Percentiles rank a stretch among this genome's conserved stretches.
Conservation (phyloP, 2,888 invertebrate species). For the Bellardia pandia region DNA sequence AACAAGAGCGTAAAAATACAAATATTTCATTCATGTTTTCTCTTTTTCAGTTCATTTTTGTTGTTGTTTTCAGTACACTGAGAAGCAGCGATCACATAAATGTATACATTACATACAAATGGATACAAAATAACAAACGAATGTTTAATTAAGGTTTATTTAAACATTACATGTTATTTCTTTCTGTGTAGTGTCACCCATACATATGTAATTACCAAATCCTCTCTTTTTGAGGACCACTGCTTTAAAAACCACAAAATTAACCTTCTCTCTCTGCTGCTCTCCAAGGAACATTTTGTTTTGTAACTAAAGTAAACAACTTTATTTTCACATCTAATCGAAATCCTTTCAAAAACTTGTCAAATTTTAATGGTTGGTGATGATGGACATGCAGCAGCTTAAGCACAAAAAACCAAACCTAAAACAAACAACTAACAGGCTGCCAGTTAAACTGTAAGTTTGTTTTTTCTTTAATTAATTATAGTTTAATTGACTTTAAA, state of each 20-base stretch:
- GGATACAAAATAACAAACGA: too few relatives aligned
- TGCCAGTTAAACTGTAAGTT: slow-evolving; percentile 19
- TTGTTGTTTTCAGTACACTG: too few relatives aligned
- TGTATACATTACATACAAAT: too few relatives aligned
- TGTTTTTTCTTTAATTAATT: slow-evolving; percentile 59
- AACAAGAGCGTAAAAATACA: too few relatives aligned
- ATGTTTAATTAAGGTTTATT: too few relatives aligned
- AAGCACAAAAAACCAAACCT: not conserved
- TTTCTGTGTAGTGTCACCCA: too few relatives aligned
- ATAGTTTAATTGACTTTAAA: slow-evolving; percentile 71
- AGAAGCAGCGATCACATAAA: too few relatives aligned
- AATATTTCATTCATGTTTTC: too few relatives aligned
- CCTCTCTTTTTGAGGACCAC: too few relatives aligned
- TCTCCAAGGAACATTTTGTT: not conserved
- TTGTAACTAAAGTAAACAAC: not conserved
- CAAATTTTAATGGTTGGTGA: not conserved
- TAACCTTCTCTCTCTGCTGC: not conserved
- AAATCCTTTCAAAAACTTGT: not conserved
- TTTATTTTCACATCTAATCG: not conserved
- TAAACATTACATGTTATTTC: too few relatives aligned
- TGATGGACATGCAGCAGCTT: not conserved
- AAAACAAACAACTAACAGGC: not conserved
- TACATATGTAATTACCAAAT: too few relatives aligned
- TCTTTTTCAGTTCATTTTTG: too few relatives aligned
- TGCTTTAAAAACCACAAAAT: not conserved